Evolutionary conservation across 37 sponge, comb jelly and placozoan genomes (phyloP), one percentile per base, ranked within the genome.

Genomic region (Eunapius fragilis): DNA sequence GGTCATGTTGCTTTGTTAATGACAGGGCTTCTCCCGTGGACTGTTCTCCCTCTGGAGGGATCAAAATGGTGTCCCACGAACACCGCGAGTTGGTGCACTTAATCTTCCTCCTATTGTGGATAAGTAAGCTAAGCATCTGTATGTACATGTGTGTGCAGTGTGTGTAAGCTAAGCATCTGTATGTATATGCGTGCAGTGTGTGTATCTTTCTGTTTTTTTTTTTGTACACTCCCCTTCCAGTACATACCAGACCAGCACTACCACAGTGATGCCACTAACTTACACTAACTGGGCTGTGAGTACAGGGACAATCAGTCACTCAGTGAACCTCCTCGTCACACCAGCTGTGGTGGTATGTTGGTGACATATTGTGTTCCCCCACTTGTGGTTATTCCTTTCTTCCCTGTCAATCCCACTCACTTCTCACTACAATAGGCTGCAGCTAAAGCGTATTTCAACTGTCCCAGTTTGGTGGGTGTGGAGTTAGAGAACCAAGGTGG

Each of bases 401-500:
- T 19, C 58, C 58, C 22, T 17, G n/a, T n/a, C n/a, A n/a, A n/a
- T n/a, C n/a, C n/a, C n/a, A n/a, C 58, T 17, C 58, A 12, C 58
- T 58, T 17, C 22, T 17, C 22, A n/a, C n/a, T n/a, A 2, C 14
- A 10, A 17, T 73, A 94, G 94, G 45, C 26, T 49, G 96, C 81
- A 32, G 96, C 79, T 10, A 77, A 84, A 41, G 69, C 37, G 0
- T 91, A 96, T 76, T 96, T 96, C 71, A 72, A 82, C 74, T 96
- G 93, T 70, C 45, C 86, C 27, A 70, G 28, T 27, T 75, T 96
- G 69, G 37, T 22, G 33, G 96, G 96, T 25, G 87, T 87, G 37
- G 93, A 93, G 84, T 82, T 96, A 47, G 96, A 96, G 93, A 88
- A 90, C 80, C 93, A 96, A 85, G 96, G 96, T 25, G 91, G 87